Evolutionary conservation across 2,113 vertebrate species (phyloP), one percentile per base, ranked within the genome.

Genomic region (Sardina pilchardus): DNA sequence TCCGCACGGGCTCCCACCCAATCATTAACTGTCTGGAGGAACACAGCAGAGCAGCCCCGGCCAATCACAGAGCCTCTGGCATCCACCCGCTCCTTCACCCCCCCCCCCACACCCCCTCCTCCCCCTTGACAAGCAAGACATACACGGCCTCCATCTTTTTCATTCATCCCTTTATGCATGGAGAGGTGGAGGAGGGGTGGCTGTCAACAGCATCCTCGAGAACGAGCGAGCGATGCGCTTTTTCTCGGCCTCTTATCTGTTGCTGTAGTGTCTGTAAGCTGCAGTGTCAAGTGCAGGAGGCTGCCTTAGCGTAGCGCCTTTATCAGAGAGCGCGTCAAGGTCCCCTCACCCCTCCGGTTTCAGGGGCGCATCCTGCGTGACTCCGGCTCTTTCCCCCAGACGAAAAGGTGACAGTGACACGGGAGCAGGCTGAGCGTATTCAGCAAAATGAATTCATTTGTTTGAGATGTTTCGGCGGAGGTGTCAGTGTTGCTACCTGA

Each of bases 1-100:
- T 78, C 85, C 82, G 80, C 44, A 82, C 82, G 86, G 81, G 59
- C 84, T 82, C 82, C 85, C 75, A 84, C 39, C 67, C 84, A 86
- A 67, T 86, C 86, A 86, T 34, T 84, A 82, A 67, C 67, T 81
- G 50, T 82, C 81, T 82, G 81, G 53, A 67, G 78, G 36, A 84
- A 26, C 75, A 50, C 45, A 86, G 85, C 78, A 50, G 36, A 84
- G 86, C 42, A 82, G 44, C 10, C 59, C 56, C 84, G 81, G 59
- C 84, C 84, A 82, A 85, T 86, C 82, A 78, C 30, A 85, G 14
- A 48, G 78, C 80, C 82, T 21, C 80, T 44, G 42, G 71, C 43
- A 45, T 85, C 81, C 81, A 45, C 34, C 16, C 44, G 45, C 16
- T 82, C 24, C 82, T 85, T 26, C 26, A 16, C 17, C 47, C 30